These are phyloP conservation scores for Panthera tigris DNA, from an alignment of 2,113 vertebrate species.

Conservation along the genomic window DNA sequence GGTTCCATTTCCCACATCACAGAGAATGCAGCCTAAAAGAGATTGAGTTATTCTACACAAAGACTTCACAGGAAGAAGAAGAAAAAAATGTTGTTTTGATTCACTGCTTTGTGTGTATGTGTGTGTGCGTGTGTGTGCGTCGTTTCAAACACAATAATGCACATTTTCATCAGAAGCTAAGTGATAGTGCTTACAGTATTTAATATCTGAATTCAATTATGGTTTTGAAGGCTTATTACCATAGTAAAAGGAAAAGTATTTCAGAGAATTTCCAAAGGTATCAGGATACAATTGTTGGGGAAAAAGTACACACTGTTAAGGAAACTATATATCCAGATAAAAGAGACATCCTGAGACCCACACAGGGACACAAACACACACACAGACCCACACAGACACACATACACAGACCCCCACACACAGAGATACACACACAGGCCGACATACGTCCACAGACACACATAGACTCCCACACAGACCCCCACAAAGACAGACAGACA, in stretches of 20 bases:
- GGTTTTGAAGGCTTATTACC: slow-evolving; percentile 76
- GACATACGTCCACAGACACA: background rate
- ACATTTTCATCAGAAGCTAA: slow-evolving; percentile 78
- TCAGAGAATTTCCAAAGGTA: slow-evolving; percentile 77
- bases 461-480: background rate
- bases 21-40: slow-evolving; percentile 54
- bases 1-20: slow-evolving; percentile 49
- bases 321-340: slow-evolving; percentile 57
- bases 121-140: background rate
- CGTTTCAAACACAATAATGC: slow-evolving; percentile 69
- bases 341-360: background rate
- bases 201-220: slow-evolving; percentile 80
- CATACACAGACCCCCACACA: background rate
- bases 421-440: background rate
- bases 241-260: slow-evolving; percentile 69
- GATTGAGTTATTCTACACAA: slow-evolving; percentile 74
- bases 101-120: background rate
- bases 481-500: background rate
- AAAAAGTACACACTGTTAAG: slow-evolving; percentile 59
- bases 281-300: slow-evolving; percentile 5
- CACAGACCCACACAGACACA: background rate
- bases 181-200: slow-evolving; percentile 76
- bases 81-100: slow-evolving; percentile 58
- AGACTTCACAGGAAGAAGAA: slow-evolving; percentile 44
- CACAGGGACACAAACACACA: background rate